Percentiles rank a stretch among this genome's conserved stretches.
Evolutionary conservation across 2,797 vertebrate species (phyloP).

Genomic region (Phoeniculus purpureus): DNA sequence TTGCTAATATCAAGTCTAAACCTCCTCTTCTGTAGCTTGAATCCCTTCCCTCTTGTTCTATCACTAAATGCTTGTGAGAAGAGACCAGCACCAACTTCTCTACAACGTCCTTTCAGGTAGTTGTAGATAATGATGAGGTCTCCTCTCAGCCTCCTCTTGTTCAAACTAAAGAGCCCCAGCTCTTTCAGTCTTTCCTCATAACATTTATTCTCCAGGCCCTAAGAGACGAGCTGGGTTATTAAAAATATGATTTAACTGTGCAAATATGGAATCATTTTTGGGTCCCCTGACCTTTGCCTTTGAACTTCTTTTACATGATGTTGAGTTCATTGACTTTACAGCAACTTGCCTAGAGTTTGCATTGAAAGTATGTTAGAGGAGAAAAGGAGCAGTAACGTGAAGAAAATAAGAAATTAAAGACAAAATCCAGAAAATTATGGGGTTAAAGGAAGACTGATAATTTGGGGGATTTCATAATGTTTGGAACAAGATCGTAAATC

Average conservation of each 20-base stretch:
- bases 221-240: not conserved
- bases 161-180: no score
- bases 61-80: no score
- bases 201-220: no score
- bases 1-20: no score
- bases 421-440: slow-evolving; percentile 11
- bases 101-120: no score
- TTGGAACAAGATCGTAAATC: slow-evolving; percentile 27
- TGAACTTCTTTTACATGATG: not conserved
- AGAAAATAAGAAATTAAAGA: not conserved
- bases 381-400: not conserved
- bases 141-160: no score
- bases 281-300: not conserved
- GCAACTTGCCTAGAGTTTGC: not conserved
- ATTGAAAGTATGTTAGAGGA: not conserved
- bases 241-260: not conserved
- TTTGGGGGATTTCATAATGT: not conserved
- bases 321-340: not conserved
- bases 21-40: no score
- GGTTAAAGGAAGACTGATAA: not conserved
- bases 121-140: no score
- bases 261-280: not conserved
- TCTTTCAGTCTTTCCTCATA: no score
- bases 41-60: no score
- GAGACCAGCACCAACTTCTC: no score